Evolutionary conservation across 2,888 invertebrate species (phyloP), one percentile per base, ranked within the genome.

Genomic region (Scaptomyza reducta): DNA sequence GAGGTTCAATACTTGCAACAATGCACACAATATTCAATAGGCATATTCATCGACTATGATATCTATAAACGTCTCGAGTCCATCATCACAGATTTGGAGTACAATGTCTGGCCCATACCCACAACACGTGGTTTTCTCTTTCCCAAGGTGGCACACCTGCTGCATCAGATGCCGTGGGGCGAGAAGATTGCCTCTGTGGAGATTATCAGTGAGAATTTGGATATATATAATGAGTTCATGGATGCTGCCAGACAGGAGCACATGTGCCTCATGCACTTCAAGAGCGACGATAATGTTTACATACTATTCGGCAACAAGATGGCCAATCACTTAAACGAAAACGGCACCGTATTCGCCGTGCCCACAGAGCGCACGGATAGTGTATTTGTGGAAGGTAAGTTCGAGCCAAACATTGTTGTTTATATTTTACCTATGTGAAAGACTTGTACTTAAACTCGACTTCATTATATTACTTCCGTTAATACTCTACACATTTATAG

Each of bases 101-200:
- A 91, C 60, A 90, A 91, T 76, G 91, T 92, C 7, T 92, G 92
- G 92, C 87, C 91, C 9, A 88, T 92, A 66, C 90, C 91, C 1
- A 79, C 90, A 1, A 75, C 88, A 0, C 88, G 89, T 0, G 50
- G 59, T 0, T 74, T 89, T 18, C 62, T 91, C 2, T 91, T 91
- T 49, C 90, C 91, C 2, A 91, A 90, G 44, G 90, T 90, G 7
- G 90, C 91, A 0, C 91, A 91, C 47, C 73, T 92, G 16, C 67
- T 92, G 25, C 90, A 91, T 56, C 91, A 92, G 70, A 89, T 92
- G 91, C 92, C 92, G 0, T 91, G 91, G 91, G 90, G 89, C 25
- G 90, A 90, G 44, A 86, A 89, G 45, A 90, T 90, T 33, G 90
- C 91, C n/a, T 91, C 92, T 0, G 91, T 92, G 2, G 92, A 92